Evolutionary conservation across 53 echinoderm and acorn worm genomes (phyloP).

Genomic region (Echinarachnius parma): DNA sequence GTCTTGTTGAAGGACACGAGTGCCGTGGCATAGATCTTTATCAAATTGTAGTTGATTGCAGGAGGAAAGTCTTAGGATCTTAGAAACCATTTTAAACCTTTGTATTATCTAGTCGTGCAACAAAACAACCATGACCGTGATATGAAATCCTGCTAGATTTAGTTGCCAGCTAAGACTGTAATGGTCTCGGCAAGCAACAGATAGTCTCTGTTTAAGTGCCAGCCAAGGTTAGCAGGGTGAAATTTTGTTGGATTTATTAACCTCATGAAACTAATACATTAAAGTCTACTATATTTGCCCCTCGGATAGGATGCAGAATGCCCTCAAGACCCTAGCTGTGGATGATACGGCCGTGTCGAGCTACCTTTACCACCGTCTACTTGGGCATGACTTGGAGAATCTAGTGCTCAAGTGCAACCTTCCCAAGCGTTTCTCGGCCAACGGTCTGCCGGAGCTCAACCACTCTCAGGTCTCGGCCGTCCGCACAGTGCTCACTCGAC

Average conservation of each 20-base stretch:
- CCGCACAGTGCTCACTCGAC: slow-evolving; percentile 83
- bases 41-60: too few species aligned
- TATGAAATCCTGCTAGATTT: too few species aligned
- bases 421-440: slow-evolving; percentile 89
- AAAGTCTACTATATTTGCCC: neutral
- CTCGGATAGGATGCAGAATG: slow-evolving; percentile 85
- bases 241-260: neutral
- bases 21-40: too few species aligned
- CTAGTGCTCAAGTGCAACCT: slow-evolving; percentile 90
- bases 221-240: neutral
- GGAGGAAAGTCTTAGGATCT: too few species aligned
- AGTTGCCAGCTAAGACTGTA: too few species aligned
- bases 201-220: neutral
- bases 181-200: too few species aligned
- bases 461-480: slow-evolving; percentile 98
- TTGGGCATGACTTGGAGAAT: slow-evolving; percentile 94
- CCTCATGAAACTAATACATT: too few species aligned
- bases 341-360: slow-evolving; percentile 97
- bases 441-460: slow-evolving; percentile 82
- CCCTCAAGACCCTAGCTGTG: slow-evolving; percentile 91
- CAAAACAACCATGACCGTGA: too few species aligned
- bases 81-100: too few species aligned
- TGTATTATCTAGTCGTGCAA: too few species aligned
- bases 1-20: too few species aligned
- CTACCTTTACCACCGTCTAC: slow-evolving; percentile 89